Evolutionary conservation across 1,140 invertebrate species (phyloP).

Genomic region (Drosophila mauritiana): DNA sequence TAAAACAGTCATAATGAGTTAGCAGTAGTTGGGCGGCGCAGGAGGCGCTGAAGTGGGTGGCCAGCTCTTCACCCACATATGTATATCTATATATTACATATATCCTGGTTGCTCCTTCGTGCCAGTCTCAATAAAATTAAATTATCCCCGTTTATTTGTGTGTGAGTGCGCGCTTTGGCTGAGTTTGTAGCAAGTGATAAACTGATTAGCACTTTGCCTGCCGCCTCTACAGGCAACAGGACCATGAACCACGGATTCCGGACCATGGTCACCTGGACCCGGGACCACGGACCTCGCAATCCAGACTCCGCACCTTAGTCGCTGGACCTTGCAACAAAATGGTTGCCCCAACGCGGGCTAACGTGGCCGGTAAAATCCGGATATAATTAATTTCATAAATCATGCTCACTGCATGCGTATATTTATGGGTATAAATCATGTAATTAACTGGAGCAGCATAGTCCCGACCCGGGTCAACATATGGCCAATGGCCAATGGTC

Average conservation of each 20-base stretch:
- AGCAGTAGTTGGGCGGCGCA: constrained; percentile 5
- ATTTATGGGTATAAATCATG: constrained; percentile 77
- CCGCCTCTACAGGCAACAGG: constrained; percentile 23
- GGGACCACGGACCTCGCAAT: too few species aligned
- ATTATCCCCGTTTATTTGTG: constrained; percentile 39
- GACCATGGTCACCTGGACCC: too few species aligned
- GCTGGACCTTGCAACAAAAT: constrained; percentile 48
- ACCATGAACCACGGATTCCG: too few species aligned
- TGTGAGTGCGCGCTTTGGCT: constrained; percentile 21
- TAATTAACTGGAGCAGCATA: constrained; percentile 75
- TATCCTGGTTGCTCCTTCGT: constrained; percentile 43
- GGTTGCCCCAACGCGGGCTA: constrained; percentile 28
- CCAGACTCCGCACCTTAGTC: constrained; percentile 17
- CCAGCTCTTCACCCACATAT: not conserved
- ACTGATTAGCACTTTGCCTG: constrained; percentile 48
- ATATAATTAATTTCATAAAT: constrained; percentile 82
- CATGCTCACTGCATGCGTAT: constrained; percentile 66
- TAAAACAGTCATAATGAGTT: constrained; percentile 81
- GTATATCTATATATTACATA: constrained; percentile 7
- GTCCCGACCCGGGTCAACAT: constrained; percentile 54
- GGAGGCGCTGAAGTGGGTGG: not conserved
- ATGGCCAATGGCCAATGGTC: constrained; percentile 26
- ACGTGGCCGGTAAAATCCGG: constrained; percentile 44
- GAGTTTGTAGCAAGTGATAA: constrained; percentile 65
- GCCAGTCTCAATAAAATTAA: constrained; percentile 61